A percentile compares a stretch with the other conserved stretches of the same genome.
These are phyloP conservation scores for Leucoraja erinaceus DNA, from an alignment of 2,113 vertebrate genomes.

Conservation along the genomic window DNA sequence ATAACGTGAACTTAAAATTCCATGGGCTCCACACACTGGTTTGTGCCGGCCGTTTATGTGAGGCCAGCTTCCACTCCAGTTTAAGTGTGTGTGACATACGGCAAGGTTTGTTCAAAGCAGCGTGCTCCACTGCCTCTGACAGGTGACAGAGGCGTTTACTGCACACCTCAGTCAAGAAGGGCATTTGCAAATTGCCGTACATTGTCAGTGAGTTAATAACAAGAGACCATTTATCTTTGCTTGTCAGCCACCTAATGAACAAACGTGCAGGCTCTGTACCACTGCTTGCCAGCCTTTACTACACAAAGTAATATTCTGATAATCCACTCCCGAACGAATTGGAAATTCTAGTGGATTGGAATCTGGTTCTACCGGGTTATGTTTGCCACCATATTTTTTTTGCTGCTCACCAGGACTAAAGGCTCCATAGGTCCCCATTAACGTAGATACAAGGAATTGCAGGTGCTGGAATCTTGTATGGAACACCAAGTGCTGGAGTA, in stretches of 20 bases:
- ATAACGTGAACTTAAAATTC: not conserved
- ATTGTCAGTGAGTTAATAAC: not conserved
- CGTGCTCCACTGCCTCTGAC: not conserved
- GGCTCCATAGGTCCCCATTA: too few species aligned
- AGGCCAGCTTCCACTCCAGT: not conserved
- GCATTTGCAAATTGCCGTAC: not conserved
- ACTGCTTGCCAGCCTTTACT: not conserved
- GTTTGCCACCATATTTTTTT: too few species aligned
- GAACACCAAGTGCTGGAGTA: too few species aligned
- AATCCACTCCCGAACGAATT: too few species aligned
- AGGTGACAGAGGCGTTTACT: not conserved
- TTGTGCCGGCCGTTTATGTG: not conserved
- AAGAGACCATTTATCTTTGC: not conserved
- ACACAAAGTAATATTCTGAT: too few species aligned
- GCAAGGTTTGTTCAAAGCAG: not conserved
- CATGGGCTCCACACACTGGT: not conserved
- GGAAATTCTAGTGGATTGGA: too few species aligned
- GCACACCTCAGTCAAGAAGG: not conserved
- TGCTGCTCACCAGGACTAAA: too few species aligned
- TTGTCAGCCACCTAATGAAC: not conserved
- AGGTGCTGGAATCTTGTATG: too few species aligned
- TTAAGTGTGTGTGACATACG: not conserved
- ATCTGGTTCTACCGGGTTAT: too few species aligned
- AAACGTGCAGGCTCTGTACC: not conserved
- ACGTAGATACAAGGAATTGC: too few species aligned